A percentile compares a stretch with the other conserved stretches of the same genome.
phyloP scores from a whole-genome alignment of 2,888 invertebrate species.

The Agonopterix subpropinquella region DNA sequence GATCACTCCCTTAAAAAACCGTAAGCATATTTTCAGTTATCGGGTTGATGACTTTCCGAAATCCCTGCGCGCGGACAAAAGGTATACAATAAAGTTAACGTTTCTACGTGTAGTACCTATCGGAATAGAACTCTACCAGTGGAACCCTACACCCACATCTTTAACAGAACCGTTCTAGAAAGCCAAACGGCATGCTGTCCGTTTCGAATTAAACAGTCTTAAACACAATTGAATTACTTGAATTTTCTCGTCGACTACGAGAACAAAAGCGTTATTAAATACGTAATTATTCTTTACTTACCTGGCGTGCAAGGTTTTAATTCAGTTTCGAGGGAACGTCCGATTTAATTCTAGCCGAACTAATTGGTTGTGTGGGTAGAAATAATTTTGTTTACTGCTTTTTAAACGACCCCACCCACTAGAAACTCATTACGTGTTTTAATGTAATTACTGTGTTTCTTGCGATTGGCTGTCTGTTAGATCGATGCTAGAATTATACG shows the following conservation, averaged over 20 bases:
- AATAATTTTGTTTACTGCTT: constrained; percentile 73
- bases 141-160: constrained; percentile 19
- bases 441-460: constrained; percentile 27
- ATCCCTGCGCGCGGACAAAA: too few relatives aligned
- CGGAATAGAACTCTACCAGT: neutral
- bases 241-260: constrained; percentile 66
- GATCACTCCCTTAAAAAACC: too few relatives aligned
- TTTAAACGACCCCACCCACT: constrained; percentile 70
- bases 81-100: too few relatives aligned
- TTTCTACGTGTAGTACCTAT: too few relatives aligned
- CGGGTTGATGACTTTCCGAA: too few relatives aligned
- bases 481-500: too few relatives aligned
- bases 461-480: neutral
- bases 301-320: constrained; percentile 69
- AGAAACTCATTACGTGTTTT: constrained; percentile 47
- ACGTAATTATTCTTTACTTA: constrained; percentile 74
- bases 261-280: constrained; percentile 76
- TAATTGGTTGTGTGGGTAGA: constrained; percentile 70
- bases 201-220: constrained; percentile 65
- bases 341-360: constrained; percentile 72
- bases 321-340: constrained; percentile 54
- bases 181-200: constrained; percentile 51
- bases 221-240: constrained; percentile 76
- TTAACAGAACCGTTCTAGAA: constrained; percentile 46
- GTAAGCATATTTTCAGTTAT: too few relatives aligned